Percentiles rank a stretch among this genome's conserved stretches.
These are phyloP conservation scores for Zaprionus lineosus DNA, from an alignment of 2,888 invertebrate species.

Conservation along the genomic window DNA sequence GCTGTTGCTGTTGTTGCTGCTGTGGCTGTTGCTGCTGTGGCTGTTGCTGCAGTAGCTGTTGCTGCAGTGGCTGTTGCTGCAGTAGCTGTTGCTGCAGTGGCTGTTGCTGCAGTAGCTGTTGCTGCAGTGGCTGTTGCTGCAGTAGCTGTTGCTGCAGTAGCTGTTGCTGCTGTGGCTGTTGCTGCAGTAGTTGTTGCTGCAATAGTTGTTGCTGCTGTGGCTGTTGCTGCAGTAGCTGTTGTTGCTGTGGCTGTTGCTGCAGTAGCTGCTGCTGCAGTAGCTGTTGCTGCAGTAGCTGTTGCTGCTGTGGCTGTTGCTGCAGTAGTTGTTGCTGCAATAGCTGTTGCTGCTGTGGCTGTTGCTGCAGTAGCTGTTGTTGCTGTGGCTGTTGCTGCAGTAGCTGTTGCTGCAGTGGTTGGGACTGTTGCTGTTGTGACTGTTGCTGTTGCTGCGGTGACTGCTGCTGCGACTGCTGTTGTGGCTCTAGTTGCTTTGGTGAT, in stretches of 20 bases:
- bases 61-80: no score
- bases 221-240: conserved; percentile 61
- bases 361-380: background rate
- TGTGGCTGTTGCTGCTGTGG: conserved; percentile 22
- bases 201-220: conserved; percentile 45
- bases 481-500: conserved; percentile 31
- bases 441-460: conserved; percentile 5
- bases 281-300: conserved; percentile 3
- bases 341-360: background rate
- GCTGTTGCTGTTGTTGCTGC: conserved; percentile 26
- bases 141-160: background rate
- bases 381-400: conserved; percentile 1
- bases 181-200: conserved; percentile 4
- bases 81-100: no score
- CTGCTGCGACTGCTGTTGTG: background rate
- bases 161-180: background rate
- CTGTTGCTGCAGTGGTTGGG: conserved; percentile 6
- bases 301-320: conserved; percentile 70
- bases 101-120: no score
- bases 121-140: background rate
- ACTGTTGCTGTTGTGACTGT: conserved; percentile 5
- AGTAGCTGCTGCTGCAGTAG: background rate
- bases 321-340: conserved; percentile 84
- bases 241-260: background rate
- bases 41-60: background rate